Evolutionary conservation across 53 echinoderm and acorn worm genomes (phyloP).

Genomic region (Paracentrotus lividus): DNA sequence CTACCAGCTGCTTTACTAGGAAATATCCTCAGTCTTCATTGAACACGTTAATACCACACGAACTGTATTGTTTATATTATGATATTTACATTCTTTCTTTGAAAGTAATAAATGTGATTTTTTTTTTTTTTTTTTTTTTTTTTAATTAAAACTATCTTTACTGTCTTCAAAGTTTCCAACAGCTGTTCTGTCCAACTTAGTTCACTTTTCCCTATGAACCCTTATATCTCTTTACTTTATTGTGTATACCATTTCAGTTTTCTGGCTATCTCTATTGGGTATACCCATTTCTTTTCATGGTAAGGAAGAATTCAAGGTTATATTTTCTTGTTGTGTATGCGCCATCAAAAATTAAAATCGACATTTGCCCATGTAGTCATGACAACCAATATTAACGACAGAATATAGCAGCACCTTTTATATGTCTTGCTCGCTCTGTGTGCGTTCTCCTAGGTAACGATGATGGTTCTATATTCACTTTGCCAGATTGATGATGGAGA

Average conservation of each 20-base stretch:
- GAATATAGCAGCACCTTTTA: conserved; percentile 26
- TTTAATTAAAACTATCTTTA: too few relatives aligned
- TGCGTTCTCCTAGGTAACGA: conserved; percentile 47
- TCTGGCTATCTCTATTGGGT: not conserved
- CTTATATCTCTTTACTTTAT: not conserved
- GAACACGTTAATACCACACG: too few relatives aligned
- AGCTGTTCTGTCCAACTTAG: too few relatives aligned
- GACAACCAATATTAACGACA: conserved; percentile 57
- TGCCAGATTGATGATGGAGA: conserved; percentile 29
- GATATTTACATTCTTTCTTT: too few relatives aligned
- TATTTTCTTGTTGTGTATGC: not conserved
- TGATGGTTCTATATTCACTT: conserved; percentile 54
- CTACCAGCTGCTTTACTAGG: too few relatives aligned
- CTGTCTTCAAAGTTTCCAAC: too few relatives aligned
- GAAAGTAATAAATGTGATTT: too few relatives aligned
- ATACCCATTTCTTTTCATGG: not conserved
- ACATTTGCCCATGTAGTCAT: conserved; percentile 45
- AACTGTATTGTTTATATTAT: too few relatives aligned
- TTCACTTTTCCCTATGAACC: too few relatives aligned
- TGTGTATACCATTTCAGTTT: not conserved
- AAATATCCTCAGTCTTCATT: too few relatives aligned
- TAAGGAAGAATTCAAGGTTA: conserved; percentile 56
- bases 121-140: too few relatives aligned
- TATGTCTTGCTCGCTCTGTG: conserved; percentile 22
- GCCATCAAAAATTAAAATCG: conserved; percentile 31